Percentiles rank a stretch among this genome's conserved stretches.
phyloP scores from a whole-genome alignment of 2,888 invertebrate genomes.

The Fissipunctia ypsillon region DNA sequence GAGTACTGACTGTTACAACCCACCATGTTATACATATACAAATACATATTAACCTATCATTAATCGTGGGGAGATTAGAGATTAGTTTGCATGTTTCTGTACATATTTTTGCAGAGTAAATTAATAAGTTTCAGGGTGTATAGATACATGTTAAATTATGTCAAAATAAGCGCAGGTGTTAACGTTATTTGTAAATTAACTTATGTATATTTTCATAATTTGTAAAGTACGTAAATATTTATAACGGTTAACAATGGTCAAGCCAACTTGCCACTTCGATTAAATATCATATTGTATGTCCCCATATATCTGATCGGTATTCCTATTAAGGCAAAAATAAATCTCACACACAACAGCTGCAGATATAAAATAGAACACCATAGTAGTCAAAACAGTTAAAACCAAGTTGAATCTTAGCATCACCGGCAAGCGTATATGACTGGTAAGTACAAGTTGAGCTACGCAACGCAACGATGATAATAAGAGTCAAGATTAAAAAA shows the following conservation, averaged over 20 bases:
- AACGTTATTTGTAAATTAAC: slow-evolving; percentile 31
- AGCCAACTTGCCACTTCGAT: slow-evolving; percentile 62
- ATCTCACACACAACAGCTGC: slow-evolving; percentile 72
- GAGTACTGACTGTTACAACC: slow-evolving; percentile 87
- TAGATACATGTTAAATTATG: slow-evolving; percentile 44
- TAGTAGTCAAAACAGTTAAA: slow-evolving; percentile 66
- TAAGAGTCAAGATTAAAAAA: slow-evolving; percentile 70
- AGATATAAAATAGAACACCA: slow-evolving; percentile 70
- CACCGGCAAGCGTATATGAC: slow-evolving; percentile 60
- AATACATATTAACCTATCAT: slow-evolving; percentile 68
- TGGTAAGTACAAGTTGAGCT: slow-evolving; percentile 14
- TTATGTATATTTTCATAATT: slow-evolving; percentile 30
- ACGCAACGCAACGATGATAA: slow-evolving; percentile 67
- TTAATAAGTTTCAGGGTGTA: slow-evolving; percentile 42
- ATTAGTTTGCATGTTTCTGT: slow-evolving; percentile 60
- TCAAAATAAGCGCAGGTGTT: slow-evolving; percentile 50
- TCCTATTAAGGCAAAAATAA: slow-evolving; percentile 54
- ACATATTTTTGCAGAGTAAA: slow-evolving; percentile 49
- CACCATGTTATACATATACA: slow-evolving; percentile 81
- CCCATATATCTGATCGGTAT: slow-evolving; percentile 48
- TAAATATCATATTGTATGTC: slow-evolving; percentile 45
- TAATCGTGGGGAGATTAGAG: slow-evolving; percentile 27
- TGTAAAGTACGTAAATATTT: slow-evolving; percentile 26
- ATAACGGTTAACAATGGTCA: slow-evolving; percentile 39
- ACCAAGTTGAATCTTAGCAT: slow-evolving; percentile 73